Conservation (phyloP, 2,113 vertebrate species). For the Dipodomys merriami region DNA sequence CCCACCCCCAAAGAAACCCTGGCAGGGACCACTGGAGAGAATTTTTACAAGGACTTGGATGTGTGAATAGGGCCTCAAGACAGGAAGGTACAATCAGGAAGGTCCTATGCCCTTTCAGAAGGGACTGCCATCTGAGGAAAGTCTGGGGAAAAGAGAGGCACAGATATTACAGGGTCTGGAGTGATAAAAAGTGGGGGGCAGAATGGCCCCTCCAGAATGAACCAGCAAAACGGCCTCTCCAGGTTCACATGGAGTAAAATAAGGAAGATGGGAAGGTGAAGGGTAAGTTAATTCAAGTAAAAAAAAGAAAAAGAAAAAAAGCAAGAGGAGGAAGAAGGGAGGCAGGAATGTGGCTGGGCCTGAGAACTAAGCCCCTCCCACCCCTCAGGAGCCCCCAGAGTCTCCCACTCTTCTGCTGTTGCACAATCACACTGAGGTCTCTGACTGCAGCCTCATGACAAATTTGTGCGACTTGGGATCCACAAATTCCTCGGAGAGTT, state of each 20-base stretch:
- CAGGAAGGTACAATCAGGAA: background rate
- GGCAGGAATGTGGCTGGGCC: background rate
- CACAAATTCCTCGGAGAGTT: constrained; percentile 95
- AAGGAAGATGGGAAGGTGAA: background rate
- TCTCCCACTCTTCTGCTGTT: background rate
- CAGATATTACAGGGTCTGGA: constrained; percentile 59
- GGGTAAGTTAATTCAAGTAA: constrained; percentile 59
- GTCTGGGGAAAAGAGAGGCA: constrained; percentile 33
- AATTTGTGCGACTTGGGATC: constrained; percentile 99
- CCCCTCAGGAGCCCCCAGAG: background rate
- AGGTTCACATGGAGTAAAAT: background rate
- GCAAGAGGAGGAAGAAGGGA: background rate
- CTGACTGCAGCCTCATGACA: constrained; percentile 96
- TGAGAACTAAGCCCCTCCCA: background rate
- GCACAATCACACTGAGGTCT: constrained; percentile 92
- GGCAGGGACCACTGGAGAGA: constrained; percentile 13
- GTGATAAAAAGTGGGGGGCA: background rate
- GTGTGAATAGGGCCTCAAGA: background rate
- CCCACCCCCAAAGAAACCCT: background rate
- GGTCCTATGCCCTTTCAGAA: constrained; percentile 18
- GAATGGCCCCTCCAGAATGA: constrained; percentile 49
- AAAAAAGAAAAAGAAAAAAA: background rate
- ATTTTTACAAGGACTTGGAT: constrained; percentile 54
- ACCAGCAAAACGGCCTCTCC: constrained; percentile 47
- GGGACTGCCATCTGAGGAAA: background rate